Evolutionary conservation across 2,113 vertebrate genomes (phyloP), one percentile per base, ranked within the genome.

Genomic region (Peromyscus californicus): DNA sequence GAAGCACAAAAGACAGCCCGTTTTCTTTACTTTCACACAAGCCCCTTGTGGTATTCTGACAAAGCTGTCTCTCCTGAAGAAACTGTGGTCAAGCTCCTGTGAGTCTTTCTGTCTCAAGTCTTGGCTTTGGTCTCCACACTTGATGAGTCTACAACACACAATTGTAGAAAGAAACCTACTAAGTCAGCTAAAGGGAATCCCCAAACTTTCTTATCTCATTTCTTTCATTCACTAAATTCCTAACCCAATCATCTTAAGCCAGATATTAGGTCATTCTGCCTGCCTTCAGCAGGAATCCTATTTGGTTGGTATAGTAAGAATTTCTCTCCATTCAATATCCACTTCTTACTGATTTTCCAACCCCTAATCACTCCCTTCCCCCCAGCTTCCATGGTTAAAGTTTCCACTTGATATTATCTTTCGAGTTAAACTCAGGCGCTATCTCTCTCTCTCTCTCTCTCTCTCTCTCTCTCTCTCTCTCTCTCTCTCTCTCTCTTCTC

Each of bases 381-480:
- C 19, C 17, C n/a, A 48, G 21, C 4, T 8, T 78, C 0, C 42
- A 72, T 39, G 42, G 12, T 59, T 84, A 70, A 90, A 69, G 80
- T 84, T 39, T n/a, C 48, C n/a, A 65, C 75, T 92, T 84, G 31
- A 78, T 91, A 4, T 42, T 83, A 12, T 79, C 24, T 75, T 61
- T 85, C 12, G 24, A 51, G 2, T 31, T 57, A 42, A 89, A 36
- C 7, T 42, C 33, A 4, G 48, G n/a, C 33, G 94, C 42, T 96
- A 42, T 59, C 57, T 96, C 57, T 92, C 48, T 96, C 31, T 59
- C 57, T 96, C 57, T 92, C 48, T 96, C 31, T 59, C 57, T 96
- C 57, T 92, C 48, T 96, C 31, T 59, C 57, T 96, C 57, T 92
- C 48, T 96, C 31, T 59, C 57, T 96, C 57, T 92, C 48, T 96